Evolutionary conservation across 2,113 vertebrate genomes (phyloP), one percentile per base, ranked within the genome.

Genomic region (Embiotoca jacksoni): DNA sequence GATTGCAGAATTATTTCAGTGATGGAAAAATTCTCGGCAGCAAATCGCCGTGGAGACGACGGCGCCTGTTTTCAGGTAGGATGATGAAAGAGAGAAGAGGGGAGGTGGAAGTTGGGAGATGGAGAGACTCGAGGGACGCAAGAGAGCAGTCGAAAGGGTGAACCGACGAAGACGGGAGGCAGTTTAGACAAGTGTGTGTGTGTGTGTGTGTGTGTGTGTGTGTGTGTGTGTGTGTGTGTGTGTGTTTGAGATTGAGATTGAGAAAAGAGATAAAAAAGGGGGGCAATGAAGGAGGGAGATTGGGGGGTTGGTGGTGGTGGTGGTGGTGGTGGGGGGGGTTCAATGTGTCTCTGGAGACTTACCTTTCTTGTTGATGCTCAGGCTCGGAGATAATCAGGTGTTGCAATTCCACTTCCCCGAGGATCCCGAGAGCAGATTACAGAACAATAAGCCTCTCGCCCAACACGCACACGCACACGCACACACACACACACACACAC

Each of bases 311-410:
- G 14, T 39, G 9, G 62, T 47, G 53, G 33, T 31, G 57, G 56
- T 36, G 60, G 16, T 41, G 54, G n/a, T n/a, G n/a, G n/a, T n/a
- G n/a, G n/a, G 50, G 75, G 37, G 35, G 63, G 66, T 71, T 81
- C 69, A 81, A 71, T 80, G 50, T 74, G 23, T 81, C 84, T 80
- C 80, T 49, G 54, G 80, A 85, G 84, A 88, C 82, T 85, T 75
- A 78, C 66, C 72, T 87, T 59, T 71, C 62, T 70, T 58, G 61
- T 82, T 74, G 81, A 73, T 72, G 72, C 57, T 72, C 3, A 0
- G 49, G 37, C 74, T 84, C 39, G 3, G 74, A 71, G 80, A 86
- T 86, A 90, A 92, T 92, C 86, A 90, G 81, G 82, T 90, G 80
- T 70, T 87, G 53, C 80, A 82, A 82, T 85, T 84, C 75, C 23